Evolutionary conservation across 2,797 vertebrate species (phyloP).

Genomic region (Enteromius argenteus): DNA sequence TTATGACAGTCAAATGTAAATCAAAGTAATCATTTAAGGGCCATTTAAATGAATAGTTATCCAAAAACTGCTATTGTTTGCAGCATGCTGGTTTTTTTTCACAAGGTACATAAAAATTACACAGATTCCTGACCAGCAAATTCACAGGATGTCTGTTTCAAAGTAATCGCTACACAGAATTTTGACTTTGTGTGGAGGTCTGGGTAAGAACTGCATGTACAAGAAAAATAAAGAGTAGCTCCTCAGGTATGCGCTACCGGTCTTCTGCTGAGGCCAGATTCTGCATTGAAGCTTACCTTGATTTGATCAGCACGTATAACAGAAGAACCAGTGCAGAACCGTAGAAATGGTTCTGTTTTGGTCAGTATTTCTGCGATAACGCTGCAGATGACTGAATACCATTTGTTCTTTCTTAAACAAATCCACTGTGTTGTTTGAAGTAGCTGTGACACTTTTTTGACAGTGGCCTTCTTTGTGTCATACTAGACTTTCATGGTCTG

Average conservation of each 20-base stretch:
- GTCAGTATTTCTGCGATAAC: slow-evolving; percentile 58
- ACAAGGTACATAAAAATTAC: neutral
- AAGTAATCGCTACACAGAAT: slow-evolving; percentile 54
- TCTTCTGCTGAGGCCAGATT: slow-evolving; percentile 58
- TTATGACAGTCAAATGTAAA: neutral
- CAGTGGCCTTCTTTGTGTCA: slow-evolving; percentile 51
- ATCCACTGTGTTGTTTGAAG: slow-evolving; percentile 48
- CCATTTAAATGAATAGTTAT: neutral
- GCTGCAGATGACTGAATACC: slow-evolving; percentile 51
- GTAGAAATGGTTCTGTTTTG: slow-evolving; percentile 47
- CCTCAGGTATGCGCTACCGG: slow-evolving; percentile 56
- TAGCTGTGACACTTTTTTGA: slow-evolving; percentile 53
- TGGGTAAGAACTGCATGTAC: slow-evolving; percentile 54
- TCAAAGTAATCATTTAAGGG: neutral
- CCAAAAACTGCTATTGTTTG: neutral
- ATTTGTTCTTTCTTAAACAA: slow-evolving; percentile 52
- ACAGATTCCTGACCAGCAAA: neutral
- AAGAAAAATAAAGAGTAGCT: slow-evolving; percentile 54
- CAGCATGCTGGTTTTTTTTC: neutral
- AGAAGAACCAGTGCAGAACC: slow-evolving; percentile 52
- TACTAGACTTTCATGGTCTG: slow-evolving; percentile 58
- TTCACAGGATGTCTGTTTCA: slow-evolving; percentile 52
- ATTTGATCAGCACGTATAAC: slow-evolving; percentile 54
- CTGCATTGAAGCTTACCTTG: slow-evolving; percentile 52
- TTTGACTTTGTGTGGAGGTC: slow-evolving; percentile 53